Percentiles rank a stretch among this genome's conserved stretches.
Conservation (phyloP, 1,140 invertebrate genomes). For the Thaumetopoea pityocampa region DNA sequence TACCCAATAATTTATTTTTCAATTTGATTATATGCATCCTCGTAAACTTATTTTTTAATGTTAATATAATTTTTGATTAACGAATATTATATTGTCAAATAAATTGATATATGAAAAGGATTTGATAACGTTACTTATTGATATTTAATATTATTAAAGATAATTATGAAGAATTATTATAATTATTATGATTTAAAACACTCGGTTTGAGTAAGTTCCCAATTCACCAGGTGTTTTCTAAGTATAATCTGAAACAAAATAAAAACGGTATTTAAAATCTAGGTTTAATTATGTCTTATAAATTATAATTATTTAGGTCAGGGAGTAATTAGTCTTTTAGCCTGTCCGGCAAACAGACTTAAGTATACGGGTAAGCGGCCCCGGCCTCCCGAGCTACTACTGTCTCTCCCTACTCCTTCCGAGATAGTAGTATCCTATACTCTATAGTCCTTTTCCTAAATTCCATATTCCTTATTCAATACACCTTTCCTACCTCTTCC, state of each 20-base stretch:
- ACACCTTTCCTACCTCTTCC: too few relatives aligned
- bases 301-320: too few relatives aligned
- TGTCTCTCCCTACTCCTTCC: too few relatives aligned
- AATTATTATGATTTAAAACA: slow-evolving; percentile 10
- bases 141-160: slow-evolving; percentile 1
- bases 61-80: slow-evolving; percentile 6
- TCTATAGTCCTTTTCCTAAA: too few relatives aligned
- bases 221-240: slow-evolving; percentile 16
- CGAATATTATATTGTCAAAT: not conserved
- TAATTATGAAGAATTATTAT: not conserved
- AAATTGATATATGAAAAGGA: not conserved
- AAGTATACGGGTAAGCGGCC: too few relatives aligned
- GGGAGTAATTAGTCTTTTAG: too few relatives aligned
- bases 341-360: too few relatives aligned
- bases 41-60: slow-evolving; percentile 11
- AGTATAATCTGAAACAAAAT: slow-evolving; percentile 55
- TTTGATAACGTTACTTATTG: slow-evolving; percentile 2
- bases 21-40: slow-evolving; percentile 20
- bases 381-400: too few relatives aligned
- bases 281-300: too few relatives aligned
- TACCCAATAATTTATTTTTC: slow-evolving; percentile 19
- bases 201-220: slow-evolving; percentile 11
- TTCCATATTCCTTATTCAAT: too few relatives aligned
- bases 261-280: slow-evolving; percentile 13
- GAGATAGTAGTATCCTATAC: too few relatives aligned